Evolutionary conservation across 2,888 invertebrate genomes (phyloP), one percentile per base, ranked within the genome.

Genomic region (Phyllotreta striolata): DNA sequence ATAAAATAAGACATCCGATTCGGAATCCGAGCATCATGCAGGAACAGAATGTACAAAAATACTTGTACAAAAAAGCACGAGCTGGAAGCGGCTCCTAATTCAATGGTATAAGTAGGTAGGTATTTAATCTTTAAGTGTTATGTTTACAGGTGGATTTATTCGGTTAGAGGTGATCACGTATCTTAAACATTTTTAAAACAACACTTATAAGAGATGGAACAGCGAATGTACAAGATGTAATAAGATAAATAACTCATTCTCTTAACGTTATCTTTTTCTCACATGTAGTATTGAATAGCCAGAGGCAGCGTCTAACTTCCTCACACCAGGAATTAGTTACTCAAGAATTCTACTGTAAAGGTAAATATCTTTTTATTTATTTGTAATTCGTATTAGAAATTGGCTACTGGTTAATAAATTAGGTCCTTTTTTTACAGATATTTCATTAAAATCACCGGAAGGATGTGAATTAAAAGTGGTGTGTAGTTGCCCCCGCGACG

Each of bases 251-350:
- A 43, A 58, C 49, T 58, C 47, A 14, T 58, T 57, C 57, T 57
- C 57, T 38, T 37, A 57, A 38, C 67, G 70, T 68, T 70, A 67
- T 70, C 64, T 66, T 64, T 70, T 68, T 66, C 59, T 61, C 54
- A 63, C 62, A 65, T 58, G 24, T 24, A 24, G 2, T 24, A 24
- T 24, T 24, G 24, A 24, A 24, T 24, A 24, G 24, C 24, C 24
- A 24, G 24, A 24, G 24, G 24, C 24, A 24, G 24, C 24, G 24
- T 24, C 24, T 4, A 24, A 24, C 24, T 24, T 24, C 24, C 24
- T 24, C 2, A 24, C 24, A 24, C 24, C 24, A 24, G 24, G 24
- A 24, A 24, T 24, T 24, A 24, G 24, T 3, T 24, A 1, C 24
- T 24, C 4, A 24, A 24, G 24, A 24, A 24, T 24, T 24, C 1